These are phyloP conservation scores for Cynoglossus semilaevis DNA, from an alignment of 2,113 vertebrate genomes.

Conservation along the genomic window DNA sequence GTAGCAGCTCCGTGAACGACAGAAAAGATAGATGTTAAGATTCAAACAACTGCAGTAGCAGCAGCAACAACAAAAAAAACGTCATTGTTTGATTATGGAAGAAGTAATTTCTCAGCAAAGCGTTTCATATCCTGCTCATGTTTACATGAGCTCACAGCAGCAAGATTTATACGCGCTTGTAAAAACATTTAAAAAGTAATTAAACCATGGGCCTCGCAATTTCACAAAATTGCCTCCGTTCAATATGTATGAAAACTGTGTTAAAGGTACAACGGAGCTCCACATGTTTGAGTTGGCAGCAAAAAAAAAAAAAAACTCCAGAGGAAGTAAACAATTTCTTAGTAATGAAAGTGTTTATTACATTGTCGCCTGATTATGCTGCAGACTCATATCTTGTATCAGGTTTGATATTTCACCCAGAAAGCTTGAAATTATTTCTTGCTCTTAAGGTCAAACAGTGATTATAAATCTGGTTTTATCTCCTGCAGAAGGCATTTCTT, in stretches of 20 bases:
- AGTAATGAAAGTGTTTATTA: conserved; percentile 48
- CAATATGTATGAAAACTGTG: conserved; percentile 21
- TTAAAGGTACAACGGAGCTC: conserved; percentile 9
- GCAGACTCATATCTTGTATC: conserved; percentile 28
- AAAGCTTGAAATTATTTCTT: conserved; percentile 56
- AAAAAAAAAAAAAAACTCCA: conserved; percentile 41
- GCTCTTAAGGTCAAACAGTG: conserved; percentile 50
- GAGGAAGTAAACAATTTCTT: conserved; percentile 37
- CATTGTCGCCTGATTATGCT: conserved; percentile 35
- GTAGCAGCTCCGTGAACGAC: background rate
- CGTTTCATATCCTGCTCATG: background rate
- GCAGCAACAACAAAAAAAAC: background rate
- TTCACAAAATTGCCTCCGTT: conserved; percentile 15
- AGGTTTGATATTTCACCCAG: conserved; percentile 50
- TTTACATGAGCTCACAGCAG: conserved; percentile 3
- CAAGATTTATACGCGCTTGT: conserved; percentile 13
- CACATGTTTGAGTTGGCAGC: background rate
- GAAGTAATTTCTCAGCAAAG: background rate
- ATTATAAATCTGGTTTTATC: conserved; percentile 42
- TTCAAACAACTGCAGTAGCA: background rate
- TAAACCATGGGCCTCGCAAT: conserved; percentile 5
- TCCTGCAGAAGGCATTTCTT: background rate
- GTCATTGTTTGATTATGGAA: background rate
- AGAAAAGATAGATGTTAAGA: background rate
- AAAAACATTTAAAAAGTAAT: conserved; percentile 40